Evolutionary conservation across 2,888 invertebrate genomes (phyloP), one percentile per base, ranked within the genome.

Genomic region (Crossocerus cetratus): DNA sequence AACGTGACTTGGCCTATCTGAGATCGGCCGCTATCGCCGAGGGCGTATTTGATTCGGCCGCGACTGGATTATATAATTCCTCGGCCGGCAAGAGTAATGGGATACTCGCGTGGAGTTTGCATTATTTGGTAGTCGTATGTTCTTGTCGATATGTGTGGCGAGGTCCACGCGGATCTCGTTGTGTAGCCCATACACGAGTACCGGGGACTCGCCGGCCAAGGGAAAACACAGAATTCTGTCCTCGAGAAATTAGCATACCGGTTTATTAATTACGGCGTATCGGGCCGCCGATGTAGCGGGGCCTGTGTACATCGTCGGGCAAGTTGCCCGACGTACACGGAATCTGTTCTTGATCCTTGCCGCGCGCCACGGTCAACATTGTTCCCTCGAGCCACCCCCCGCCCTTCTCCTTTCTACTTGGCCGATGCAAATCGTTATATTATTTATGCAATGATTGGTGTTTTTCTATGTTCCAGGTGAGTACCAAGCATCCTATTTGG

Each of bases 381-480:
- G 65, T 60, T 14, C 53, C 11, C 32, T 11, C 8, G 32, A 32
- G 5, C 32, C 11, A 1, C 32, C 69, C 71, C 73, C 76, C 80
- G 65, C 68, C 63, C n/a, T n/a, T n/a, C 65, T 54, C 57, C 61
- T 73, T 73, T 74, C 76, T 64, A 58, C 68, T 66, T 49, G 1
- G 16, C 49, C 66, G 65, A 75, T 76, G 80, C 83, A 83, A 83
- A 83, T 83, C 79, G n/a, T 81, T 73, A 71, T 72, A 72, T 79
- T 75, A n/a, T 59, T 54, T 69, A 61, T 69, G 77, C 63, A 80
- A 56, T 74, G 69, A 78, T 74, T 49, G 72, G 45, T 57, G 71
- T 76, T 75, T 71, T 44, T 80, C 83, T 81, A 32, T 87, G 87
- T 88, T 89, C 63, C 84, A 88, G 87, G 87, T 88, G 82, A 87